Evolutionary conservation across 2,888 invertebrate genomes (phyloP), one percentile per base, ranked within the genome.

Genomic region (Phyto melanocephala): DNA sequence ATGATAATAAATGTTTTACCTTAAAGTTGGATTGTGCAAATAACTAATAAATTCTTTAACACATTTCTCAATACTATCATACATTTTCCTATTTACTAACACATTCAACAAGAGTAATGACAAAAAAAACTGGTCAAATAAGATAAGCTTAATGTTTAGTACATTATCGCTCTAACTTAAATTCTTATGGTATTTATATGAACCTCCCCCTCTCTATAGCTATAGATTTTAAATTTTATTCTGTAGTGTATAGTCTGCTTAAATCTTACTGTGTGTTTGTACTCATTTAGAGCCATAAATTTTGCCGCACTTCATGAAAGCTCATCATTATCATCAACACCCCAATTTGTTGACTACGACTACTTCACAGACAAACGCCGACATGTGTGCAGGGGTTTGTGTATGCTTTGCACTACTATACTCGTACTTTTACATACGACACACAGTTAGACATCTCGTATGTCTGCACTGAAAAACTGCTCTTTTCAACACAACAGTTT

Each of bases 241-340:
- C 15, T 37, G 4, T 45, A 62, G 22, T 15, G 37, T 58, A 13
- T 7, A 8, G 37, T 75, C 58, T 58, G 47, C 11, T 37, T 11
- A 11, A 11, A 11, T 22, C 45, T n/a, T n/a, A n/a, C n/a, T 60
- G n/a, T 71, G 71, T 65, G 42, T 42, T 22, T 63, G 28, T 65
- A 50, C 72, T 72, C 77, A 74, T 68, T 75, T 40, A 77, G 56
- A 71, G 65, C 67, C 52, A 82, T 82, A 82, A 82, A 82, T 82
- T 82, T 75, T 67, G 54, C 67, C 54, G 71, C 75, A 82, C 82
- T 82, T 82, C 82, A 82, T 82, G 82, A 82, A 76, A 79, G 79
- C 79, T 79, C 79, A 71, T 82, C 82, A 82, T 82, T 82, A 82
- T 79, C 82, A 82, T 79, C 79, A 79, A 82, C 82, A 82, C 82